Evolutionary conservation across 53 echinoderm and acorn worm genomes (phyloP).

Genomic region (Henricia sp.): DNA sequence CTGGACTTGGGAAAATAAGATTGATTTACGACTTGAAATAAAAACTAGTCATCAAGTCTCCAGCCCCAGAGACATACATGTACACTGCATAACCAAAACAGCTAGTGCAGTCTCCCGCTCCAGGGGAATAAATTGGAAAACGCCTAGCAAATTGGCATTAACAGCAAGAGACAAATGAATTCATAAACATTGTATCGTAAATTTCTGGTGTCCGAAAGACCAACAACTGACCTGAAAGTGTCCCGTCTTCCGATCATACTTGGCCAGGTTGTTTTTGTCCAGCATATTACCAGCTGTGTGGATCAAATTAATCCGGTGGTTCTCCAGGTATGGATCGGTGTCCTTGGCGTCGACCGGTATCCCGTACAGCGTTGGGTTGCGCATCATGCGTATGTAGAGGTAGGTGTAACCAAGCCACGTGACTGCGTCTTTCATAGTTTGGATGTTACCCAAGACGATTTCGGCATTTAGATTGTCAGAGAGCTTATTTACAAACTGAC

Average conservation of each 20-base stretch:
- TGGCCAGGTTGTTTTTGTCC: slow-evolving; percentile 92
- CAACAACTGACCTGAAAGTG: slow-evolving; percentile 79
- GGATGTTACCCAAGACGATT: slow-evolving; percentile 89
- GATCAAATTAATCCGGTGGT: slow-evolving; percentile 84
- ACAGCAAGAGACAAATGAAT: too few relatives aligned
- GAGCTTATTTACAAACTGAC: slow-evolving; percentile 84
- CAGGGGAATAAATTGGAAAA: too few relatives aligned
- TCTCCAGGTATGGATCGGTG: slow-evolving; percentile 88
- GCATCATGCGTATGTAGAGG: slow-evolving; percentile 97
- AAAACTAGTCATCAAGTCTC: too few relatives aligned
- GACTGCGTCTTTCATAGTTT: slow-evolving; percentile 91
- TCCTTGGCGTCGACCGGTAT: slow-evolving; percentile 85
- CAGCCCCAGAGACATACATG: too few relatives aligned
- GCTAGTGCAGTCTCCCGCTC: too few relatives aligned
- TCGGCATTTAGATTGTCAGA: slow-evolving; percentile 93
- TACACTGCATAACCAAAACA: too few relatives aligned
- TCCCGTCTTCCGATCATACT: slow-evolving; percentile 90
- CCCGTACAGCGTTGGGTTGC: slow-evolving; percentile 83
- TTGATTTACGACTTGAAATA: too few relatives aligned
- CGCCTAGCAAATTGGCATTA: too few relatives aligned
- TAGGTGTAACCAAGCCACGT: slow-evolving; percentile 96
- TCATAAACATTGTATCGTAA: neutral
- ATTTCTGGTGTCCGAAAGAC: neutral
- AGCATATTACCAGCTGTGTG: slow-evolving; percentile 79
- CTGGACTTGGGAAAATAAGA: too few relatives aligned